Conservation (phyloP, 2,888 invertebrate species). For the Noctua comes region DNA sequence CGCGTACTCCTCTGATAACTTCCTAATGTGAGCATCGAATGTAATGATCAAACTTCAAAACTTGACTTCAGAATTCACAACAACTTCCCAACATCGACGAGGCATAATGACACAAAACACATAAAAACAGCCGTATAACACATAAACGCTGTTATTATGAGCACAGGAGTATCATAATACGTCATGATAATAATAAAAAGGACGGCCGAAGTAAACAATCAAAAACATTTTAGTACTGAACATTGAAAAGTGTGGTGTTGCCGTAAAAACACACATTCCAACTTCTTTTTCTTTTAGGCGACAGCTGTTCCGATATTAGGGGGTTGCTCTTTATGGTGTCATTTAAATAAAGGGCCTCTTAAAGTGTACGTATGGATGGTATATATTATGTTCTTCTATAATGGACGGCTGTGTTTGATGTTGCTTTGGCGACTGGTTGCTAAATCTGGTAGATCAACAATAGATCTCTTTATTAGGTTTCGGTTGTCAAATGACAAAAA, state of each 20-base stretch:
- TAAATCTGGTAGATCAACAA: neutral
- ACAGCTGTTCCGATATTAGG: conserved; percentile 86
- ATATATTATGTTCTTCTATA: conserved; percentile 59
- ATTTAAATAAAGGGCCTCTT: conserved; percentile 85
- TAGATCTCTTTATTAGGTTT: neutral
- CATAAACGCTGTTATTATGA: conserved; percentile 54
- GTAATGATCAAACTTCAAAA: conserved; percentile 31
- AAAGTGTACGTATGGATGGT: conserved; percentile 62
- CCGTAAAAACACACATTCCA: conserved; percentile 84
- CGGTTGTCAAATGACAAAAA: neutral
- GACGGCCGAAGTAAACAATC: conserved; percentile 69
- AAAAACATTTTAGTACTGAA: conserved; percentile 82
- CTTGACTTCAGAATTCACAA: conserved; percentile 21
- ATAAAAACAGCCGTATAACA: conserved; percentile 49
- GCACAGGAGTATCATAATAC: conserved; percentile 39
- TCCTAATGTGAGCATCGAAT: neutral
- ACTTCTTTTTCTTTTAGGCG: conserved; percentile 83
- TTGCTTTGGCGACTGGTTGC: neutral
- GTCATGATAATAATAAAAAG: conserved; percentile 69
- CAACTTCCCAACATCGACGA: conserved; percentile 15
- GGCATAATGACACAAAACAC: conserved; percentile 32
- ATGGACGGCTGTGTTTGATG: conserved; percentile 10
- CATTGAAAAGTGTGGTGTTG: conserved; percentile 78
- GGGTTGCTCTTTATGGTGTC: conserved; percentile 84
- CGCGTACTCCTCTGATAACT: neutral